Evolutionary conservation across 2,113 vertebrate species (phyloP).

Genomic region (Pagrus major): DNA sequence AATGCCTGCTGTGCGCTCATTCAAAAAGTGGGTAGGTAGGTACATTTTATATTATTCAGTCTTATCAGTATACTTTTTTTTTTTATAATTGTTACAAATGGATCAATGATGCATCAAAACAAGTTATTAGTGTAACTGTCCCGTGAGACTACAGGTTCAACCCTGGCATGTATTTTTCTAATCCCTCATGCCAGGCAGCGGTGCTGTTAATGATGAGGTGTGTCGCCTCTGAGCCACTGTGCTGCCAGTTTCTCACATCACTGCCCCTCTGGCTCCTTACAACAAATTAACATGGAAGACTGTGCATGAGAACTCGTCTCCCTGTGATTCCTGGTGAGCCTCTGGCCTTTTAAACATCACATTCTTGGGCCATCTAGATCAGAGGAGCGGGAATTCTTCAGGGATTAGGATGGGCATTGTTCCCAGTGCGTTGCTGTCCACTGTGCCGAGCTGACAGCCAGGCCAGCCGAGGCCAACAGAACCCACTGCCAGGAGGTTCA

Average conservation of each 20-base stretch:
- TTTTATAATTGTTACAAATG: not conserved
- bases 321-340: conserved; percentile 71
- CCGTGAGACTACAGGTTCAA: conserved; percentile 38
- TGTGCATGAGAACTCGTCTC: conserved; percentile 66
- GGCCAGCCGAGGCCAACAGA: conserved; percentile 54
- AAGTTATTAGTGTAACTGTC: conserved; percentile 5
- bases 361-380: conserved; percentile 76
- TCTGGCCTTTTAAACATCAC: conserved; percentile 71
- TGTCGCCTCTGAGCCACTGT: conserved; percentile 24
- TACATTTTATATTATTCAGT: not conserved
- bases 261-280: conserved; percentile 56
- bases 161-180: conserved; percentile 34
- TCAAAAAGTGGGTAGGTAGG: no score
- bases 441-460: conserved; percentile 70
- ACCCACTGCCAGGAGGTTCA: conserved; percentile 59
- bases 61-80: not conserved
- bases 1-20: not conserved
- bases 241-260: conserved; percentile 70
- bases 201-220: conserved; percentile 51
- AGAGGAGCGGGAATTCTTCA: conserved; percentile 80
- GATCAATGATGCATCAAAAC: conserved; percentile 22
- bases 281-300: conserved; percentile 68
- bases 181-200: conserved; percentile 43
- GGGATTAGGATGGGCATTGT: conserved; percentile 84
- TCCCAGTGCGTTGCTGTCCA: conserved; percentile 69